Evolutionary conservation across 2,888 invertebrate genomes (phyloP).

Genomic region (Sminthurides aquaticus): DNA sequence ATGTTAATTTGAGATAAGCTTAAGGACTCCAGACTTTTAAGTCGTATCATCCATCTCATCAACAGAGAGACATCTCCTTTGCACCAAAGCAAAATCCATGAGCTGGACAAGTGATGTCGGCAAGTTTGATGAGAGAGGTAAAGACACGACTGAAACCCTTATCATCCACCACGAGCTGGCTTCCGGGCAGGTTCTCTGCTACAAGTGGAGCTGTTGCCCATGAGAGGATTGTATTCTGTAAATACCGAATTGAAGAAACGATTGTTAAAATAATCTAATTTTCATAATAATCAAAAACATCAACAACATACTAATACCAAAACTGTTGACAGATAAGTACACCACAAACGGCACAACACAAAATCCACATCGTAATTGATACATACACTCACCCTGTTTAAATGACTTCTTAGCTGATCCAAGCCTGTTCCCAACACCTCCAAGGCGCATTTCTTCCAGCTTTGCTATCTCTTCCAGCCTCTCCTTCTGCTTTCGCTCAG

Average conservation of each 20-base stretch:
- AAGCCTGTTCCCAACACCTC: constrained; percentile 11
- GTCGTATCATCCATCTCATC: not conserved
- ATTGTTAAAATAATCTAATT: not conserved
- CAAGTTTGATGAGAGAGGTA: not conserved
- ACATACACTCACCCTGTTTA: constrained; percentile 27
- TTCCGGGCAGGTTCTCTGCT: constrained; percentile 14
- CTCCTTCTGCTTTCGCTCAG: constrained; percentile 31
- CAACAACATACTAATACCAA: not conserved
- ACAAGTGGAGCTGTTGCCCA: constrained; percentile 30
- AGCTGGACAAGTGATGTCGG: no score
- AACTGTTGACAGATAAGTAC: no score
- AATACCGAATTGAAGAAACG: not conserved
- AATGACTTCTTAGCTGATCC: constrained; percentile 22
- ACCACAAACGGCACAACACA: no score
- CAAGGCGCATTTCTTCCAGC: constrained; percentile 24
- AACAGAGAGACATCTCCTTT: no score
- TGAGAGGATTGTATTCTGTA: constrained; percentile 41
- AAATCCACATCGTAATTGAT: no score
- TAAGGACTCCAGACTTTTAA: not conserved
- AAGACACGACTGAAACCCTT: not conserved
- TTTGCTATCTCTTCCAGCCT: constrained; percentile 31
- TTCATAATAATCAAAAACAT: not conserved
- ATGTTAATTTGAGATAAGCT: not conserved
- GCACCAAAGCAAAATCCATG: no score
- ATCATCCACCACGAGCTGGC: not conserved